Conservation (phyloP, 1,140 invertebrate genomes). For the Stegodyphus dumicola region DNA sequence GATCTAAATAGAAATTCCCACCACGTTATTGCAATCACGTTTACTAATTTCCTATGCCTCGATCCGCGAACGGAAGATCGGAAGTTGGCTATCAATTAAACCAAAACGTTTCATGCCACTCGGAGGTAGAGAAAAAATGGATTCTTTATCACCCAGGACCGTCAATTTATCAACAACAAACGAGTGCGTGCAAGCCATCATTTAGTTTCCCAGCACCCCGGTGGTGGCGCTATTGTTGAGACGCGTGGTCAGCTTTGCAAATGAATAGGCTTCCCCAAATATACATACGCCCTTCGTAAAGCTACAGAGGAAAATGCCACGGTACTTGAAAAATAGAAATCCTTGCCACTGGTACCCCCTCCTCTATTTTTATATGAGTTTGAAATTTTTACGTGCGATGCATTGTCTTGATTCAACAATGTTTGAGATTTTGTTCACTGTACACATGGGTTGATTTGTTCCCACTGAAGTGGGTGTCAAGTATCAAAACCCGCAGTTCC, state of each 20-base stretch:
- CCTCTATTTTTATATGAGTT: background rate
- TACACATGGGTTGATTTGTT: background rate
- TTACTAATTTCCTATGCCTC: constrained; percentile 4
- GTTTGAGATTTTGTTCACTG: background rate
- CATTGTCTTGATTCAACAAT: background rate
- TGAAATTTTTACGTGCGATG: background rate
- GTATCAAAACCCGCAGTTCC: too few species aligned
- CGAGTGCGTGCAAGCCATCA: background rate
- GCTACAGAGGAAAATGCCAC: too few species aligned
- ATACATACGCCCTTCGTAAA: too few species aligned
- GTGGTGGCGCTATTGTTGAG: constrained; percentile 13
- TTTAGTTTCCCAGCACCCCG: background rate
- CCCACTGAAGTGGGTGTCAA: too few species aligned
- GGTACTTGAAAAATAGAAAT: too few species aligned
- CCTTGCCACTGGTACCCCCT: background rate
- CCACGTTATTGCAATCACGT: constrained; percentile 17
- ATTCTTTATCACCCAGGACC: background rate
- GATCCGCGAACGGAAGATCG: background rate
- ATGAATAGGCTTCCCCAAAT: too few species aligned
- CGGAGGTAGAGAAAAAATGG: background rate
- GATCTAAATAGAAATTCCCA: background rate
- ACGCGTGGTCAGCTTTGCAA: constrained; percentile 17
- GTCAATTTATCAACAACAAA: constrained; percentile 15
- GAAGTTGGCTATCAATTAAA: constrained; percentile 35
- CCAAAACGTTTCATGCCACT: background rate